Base-by-base conservation (phyloP, 2,888 invertebrate genomes). In the Cerceris ruficornis region DNA sequence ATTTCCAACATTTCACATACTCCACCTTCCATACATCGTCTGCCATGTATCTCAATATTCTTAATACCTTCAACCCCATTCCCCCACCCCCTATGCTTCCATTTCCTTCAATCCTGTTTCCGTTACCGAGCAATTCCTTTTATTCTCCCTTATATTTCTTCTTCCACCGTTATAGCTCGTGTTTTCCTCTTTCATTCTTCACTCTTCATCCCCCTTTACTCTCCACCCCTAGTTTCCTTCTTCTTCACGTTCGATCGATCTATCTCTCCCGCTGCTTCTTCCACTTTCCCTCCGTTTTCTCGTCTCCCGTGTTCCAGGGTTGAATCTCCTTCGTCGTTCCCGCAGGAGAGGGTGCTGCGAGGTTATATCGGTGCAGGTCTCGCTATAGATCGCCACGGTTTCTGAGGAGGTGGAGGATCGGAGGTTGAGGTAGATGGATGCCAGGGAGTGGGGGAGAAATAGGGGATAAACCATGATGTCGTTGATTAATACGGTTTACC, bases 401-500 rank as follows among this genome's bases (percentile, higher is more conserved):
- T 57, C 54, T 43, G 72, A 58, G 66, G 73, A 49, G 72, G 65
- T 71, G 75, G 79, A 66, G 66, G 75, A 68, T 60, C 61, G 79
- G 72, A 69, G 77, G 81, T 70, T 59, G 78, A 73, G 77, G 81
- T 77, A 72, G 75, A 75, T 69, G 79, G 78, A 77, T 71, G 71
- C 65, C 73, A 55, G 52, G 80, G 71, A 55, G 69, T 42, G 77
- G 75, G 55, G 68, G 74, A 76, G 86, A 87, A 82, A 85, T 77
- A 87, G 86, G 86, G 91, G 89, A 91, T 92, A 92, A 92, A 91
- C 91, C 91, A 90, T 91, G 92, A 92, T 91, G 92, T 92, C 92
- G 91, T 91, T 92, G 92, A 92, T 92, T 92, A 92, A 92, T 92
- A 92, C 91, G 91, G 92, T 92, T 92, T 92, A 92, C 91, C 92